Percentiles rank a stretch among this genome's conserved stretches.
These are phyloP conservation scores for Exocentrus adspersus DNA, from an alignment of 2,888 invertebrate genomes.

Conservation along the genomic window DNA sequence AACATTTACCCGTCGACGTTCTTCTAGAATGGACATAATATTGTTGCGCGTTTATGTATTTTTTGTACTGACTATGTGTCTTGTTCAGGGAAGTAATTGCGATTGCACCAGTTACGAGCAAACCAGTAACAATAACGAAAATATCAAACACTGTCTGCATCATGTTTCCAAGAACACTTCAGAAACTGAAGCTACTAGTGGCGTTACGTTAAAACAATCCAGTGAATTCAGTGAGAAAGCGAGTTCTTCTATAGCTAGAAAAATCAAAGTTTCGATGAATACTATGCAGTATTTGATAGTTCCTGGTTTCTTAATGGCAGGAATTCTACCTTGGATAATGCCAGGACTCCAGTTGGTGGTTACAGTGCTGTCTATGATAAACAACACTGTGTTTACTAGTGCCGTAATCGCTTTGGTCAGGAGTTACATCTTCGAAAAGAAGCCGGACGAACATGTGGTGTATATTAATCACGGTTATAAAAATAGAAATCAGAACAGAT, in stretches of 20 bases:
- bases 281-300: slow-evolving; percentile 50
- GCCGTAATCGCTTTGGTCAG: slow-evolving; percentile 69
- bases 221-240: slow-evolving; percentile 16
- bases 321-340: slow-evolving; percentile 74
- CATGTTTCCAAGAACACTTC: too few species aligned
- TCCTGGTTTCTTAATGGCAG: slow-evolving; percentile 74
- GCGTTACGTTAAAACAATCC: too few species aligned
- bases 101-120: slow-evolving; percentile 31
- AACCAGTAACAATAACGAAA: slow-evolving; percentile 43
- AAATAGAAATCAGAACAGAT: slow-evolving; percentile 50
- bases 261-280: slow-evolving; percentile 35
- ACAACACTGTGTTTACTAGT: slow-evolving; percentile 74
- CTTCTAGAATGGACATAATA: slow-evolving; percentile 40
- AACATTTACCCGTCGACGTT: slow-evolving; percentile 33
- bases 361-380: slow-evolving; percentile 70
- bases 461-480: slow-evolving; percentile 70
- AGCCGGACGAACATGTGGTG: slow-evolving; percentile 67
- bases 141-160: slow-evolving; percentile 40
- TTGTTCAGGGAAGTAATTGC: slow-evolving; percentile 11
- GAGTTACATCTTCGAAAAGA: slow-evolving; percentile 69
- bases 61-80: slow-evolving; percentile 23
- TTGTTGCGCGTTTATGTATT: slow-evolving; percentile 27
- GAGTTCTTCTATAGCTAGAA: slow-evolving; percentile 20
- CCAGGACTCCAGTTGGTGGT: slow-evolving; percentile 76
- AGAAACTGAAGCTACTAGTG: too few species aligned